A percentile compares a stretch with the other conserved stretches of the same genome.
These are phyloP conservation scores for Naja naja DNA, from an alignment of 2,113 vertebrate species.

Conservation along the genomic window DNA sequence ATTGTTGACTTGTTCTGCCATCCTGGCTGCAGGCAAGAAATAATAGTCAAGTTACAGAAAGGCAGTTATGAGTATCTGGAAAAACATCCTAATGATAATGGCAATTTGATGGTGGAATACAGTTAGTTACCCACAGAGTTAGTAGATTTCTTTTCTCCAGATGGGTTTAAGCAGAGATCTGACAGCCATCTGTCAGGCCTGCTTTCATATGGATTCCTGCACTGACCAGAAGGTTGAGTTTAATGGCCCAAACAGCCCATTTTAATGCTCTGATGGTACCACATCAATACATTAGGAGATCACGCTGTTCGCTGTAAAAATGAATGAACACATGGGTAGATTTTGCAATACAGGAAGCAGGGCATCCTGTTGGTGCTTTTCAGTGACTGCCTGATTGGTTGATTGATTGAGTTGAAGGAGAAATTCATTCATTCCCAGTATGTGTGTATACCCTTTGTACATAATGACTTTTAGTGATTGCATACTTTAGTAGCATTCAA, in stretches of 20 bases:
- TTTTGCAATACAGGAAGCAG: not conserved
- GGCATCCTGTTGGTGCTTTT: not conserved
- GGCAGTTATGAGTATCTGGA: not conserved
- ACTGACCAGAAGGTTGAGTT: not conserved
- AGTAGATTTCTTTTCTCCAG: not conserved
- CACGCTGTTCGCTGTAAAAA: not conserved
- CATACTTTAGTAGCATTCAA: not conserved
- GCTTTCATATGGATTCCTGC: not conserved
- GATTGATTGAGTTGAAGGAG: not conserved
- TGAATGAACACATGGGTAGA: not conserved
- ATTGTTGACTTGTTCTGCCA: not conserved
- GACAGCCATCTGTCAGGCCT: not conserved
- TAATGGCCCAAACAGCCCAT: not conserved
- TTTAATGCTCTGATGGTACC: not conserved
- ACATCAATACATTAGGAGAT: not conserved
- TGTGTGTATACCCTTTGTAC: not conserved
- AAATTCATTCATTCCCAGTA: not conserved
- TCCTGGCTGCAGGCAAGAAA: not conserved
- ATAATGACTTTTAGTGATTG: not conserved
- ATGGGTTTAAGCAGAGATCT: not conserved
- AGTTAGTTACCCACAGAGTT: not conserved
- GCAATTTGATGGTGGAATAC: not conserved
- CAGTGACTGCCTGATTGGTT: not conserved
- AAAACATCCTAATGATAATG: not conserved
- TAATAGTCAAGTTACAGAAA: not conserved